Evolutionary conservation across 1,140 invertebrate genomes (phyloP), one percentile per base, ranked within the genome.

Genomic region (Ylistrum balloti): DNA sequence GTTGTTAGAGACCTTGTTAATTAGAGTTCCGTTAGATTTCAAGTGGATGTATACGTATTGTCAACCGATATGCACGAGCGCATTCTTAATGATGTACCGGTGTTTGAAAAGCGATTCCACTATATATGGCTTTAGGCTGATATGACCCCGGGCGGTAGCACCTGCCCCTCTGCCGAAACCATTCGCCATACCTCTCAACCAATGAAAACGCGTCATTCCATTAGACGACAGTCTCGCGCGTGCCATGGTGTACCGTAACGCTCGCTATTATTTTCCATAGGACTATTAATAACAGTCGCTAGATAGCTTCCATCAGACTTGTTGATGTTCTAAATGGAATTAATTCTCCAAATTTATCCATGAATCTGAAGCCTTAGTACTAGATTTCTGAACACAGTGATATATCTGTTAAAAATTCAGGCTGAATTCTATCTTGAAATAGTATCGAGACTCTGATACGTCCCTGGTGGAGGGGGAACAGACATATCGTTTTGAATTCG

Each of bases 11-110:
- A 28, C 56, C 22, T 9, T 28, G 56, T 74, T 74, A 74, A 74
- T 74, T 74, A 74, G 56, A 74, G 56, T 74, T 74, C 56, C 56
- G 56, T 74, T 74, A 74, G 56, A 74, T 28, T 74, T 74, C 56
- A 74, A n/a, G 56, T 74, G 56, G 28, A 74, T n/a, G 56, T 74
- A 74, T 74, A 9, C 56, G 5, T n/a, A 74, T 74, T 74, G 56
- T 74, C 56, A 17, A n/a, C 56, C 22, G 56, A 74, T n/a, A 74
- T 17, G 56, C 56, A 74, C 56, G 56, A 28, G 56, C 56, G 56
- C 56, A 28, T 28, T 74, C 56, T 74, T 74, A 74, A 74, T 74
- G n/a, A 74, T 28, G 56, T 74, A 74, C 56, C 22, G 13, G 22
- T 74, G 56, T 74, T 74, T 74, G 56, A 74, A 28, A 74, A 74